A percentile compares a stretch with the other conserved stretches of the same genome.
These are phyloP conservation scores for Trichomalopsis sarcophagae DNA, from an alignment of 1,140 invertebrate species.

Conservation along the genomic window DNA sequence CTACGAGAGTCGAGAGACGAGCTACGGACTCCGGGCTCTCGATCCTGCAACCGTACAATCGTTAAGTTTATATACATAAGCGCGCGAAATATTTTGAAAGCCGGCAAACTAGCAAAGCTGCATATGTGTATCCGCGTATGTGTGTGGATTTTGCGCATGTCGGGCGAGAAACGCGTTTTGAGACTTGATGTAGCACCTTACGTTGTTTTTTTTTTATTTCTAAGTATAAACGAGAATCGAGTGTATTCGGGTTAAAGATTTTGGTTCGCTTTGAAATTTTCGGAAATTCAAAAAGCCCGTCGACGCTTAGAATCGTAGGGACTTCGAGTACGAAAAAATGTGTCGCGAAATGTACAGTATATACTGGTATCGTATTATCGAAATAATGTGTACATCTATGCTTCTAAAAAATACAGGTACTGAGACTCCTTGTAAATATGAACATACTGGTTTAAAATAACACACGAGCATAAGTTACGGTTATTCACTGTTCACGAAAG, in stretches of 20 bases:
- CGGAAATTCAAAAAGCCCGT: neutral
- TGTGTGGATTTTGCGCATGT: constrained; percentile 5
- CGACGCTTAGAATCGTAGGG: neutral
- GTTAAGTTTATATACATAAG: constrained; percentile 65
- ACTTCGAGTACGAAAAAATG: constrained; percentile 1
- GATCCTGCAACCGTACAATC: constrained; percentile 68
- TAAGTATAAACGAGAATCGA: too few relatives aligned
- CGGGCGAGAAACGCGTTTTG: neutral
- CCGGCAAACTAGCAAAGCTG: neutral
- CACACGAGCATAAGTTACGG: constrained; percentile 29
- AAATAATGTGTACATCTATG: constrained; percentile 61
- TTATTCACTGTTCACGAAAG: neutral
- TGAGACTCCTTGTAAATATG: constrained; percentile 57
- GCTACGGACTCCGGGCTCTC: constrained; percentile 45
- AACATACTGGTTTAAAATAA: constrained; percentile 50
- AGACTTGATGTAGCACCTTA: neutral
- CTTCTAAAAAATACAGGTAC: constrained; percentile 60
- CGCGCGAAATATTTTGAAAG: constrained; percentile 54
- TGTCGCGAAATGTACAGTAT: constrained; percentile 66
- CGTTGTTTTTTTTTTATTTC: neutral
- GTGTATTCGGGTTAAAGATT: too few relatives aligned
- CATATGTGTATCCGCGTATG: neutral
- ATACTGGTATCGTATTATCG: constrained; percentile 57
- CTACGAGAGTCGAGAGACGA: constrained; percentile 41
- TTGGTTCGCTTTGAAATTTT: neutral